phyloP scores from a whole-genome alignment of 1,140 invertebrate species.

The Lamellibrachia luymesi region DNA sequence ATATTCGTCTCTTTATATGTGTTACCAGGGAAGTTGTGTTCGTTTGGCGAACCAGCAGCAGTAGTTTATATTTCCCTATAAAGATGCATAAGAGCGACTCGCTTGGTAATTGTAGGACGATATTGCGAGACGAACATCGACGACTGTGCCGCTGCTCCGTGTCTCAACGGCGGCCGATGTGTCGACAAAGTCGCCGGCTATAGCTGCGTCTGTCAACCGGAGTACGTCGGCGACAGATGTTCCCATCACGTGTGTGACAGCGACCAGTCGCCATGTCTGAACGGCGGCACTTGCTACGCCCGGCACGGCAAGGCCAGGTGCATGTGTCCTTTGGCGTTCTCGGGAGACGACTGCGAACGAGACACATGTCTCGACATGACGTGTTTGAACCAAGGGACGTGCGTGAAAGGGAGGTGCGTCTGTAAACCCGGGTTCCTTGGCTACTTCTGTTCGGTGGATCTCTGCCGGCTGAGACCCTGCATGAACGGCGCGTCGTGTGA shows the following conservation, averaged over 20 bases:
- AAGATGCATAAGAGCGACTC: slow-evolving; percentile 57
- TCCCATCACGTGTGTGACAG: neutral
- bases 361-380: neutral
- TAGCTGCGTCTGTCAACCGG: neutral
- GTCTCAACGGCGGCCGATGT: slow-evolving; percentile 42
- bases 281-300: slow-evolving; percentile 67
- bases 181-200: neutral
- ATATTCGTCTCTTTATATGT: no score
- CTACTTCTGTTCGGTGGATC: neutral
- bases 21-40: no score
- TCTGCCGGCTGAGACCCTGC: slow-evolving; percentile 71
- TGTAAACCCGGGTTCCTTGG: neutral
- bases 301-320: slow-evolving; percentile 37
- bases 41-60: no score
- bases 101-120: slow-evolving; percentile 75
- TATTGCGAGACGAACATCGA: slow-evolving; percentile 58
- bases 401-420: neutral
- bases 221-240: neutral
- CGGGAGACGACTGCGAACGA: slow-evolving; percentile 41
- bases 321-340: slow-evolving; percentile 43
- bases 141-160: slow-evolving; percentile 34
- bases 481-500: slow-evolving; percentile 84
- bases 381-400: neutral
- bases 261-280: slow-evolving; percentile 71
- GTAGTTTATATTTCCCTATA: slow-evolving; percentile 33